Conservation (phyloP, 2,113 vertebrate species). For the Dasypus novemcinctus region DNA sequence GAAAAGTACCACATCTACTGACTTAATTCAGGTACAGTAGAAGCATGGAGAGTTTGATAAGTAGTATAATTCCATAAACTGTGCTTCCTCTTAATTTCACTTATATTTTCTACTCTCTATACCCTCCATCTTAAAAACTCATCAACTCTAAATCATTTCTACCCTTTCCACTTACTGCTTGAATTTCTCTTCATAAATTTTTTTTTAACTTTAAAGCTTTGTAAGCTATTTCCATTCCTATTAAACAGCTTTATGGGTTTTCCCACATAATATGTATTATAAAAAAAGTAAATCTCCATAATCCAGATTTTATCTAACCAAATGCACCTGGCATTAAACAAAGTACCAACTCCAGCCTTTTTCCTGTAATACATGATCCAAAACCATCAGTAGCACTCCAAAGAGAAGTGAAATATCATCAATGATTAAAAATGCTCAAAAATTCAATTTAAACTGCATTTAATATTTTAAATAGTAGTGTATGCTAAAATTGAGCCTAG, state of each 20-base stretch:
- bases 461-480: neutral
- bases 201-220: constrained; percentile 2
- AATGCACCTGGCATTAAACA: constrained; percentile 6
- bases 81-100: neutral
- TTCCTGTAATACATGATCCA: neutral
- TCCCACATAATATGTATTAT: neutral
- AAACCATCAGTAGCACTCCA: neutral
- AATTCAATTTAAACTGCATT: neutral
- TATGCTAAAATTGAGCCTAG: neutral
- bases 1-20: neutral
- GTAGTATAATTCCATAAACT: neutral
- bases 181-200: neutral
- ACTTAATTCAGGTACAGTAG: neutral
- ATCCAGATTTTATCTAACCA: constrained; percentile 35
- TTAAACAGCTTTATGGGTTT: neutral
- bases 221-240: neutral
- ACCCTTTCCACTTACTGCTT: neutral
- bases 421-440: neutral
- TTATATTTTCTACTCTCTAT: neutral
- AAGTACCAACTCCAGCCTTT: neutral
- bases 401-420: neutral
- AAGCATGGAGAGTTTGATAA: neutral
- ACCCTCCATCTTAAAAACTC: neutral
- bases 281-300: constrained; percentile 13
- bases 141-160: neutral